Conservation (phyloP, 2,888 invertebrate genomes). For the Watsonalla binaria region DNA sequence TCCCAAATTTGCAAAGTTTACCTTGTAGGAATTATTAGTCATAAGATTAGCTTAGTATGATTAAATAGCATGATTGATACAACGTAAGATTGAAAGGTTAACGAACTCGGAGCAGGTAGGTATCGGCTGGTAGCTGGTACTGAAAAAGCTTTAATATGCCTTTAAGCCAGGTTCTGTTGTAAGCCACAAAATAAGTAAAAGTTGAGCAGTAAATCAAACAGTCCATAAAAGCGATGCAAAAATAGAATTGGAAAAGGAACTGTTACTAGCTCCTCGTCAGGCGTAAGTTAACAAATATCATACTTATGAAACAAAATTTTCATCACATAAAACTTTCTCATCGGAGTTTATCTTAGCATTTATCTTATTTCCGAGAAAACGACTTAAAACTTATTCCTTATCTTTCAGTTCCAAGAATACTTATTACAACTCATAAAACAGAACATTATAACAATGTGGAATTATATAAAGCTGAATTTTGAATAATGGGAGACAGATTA, state of each 20-base stretch:
- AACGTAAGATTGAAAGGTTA: conserved; percentile 37
- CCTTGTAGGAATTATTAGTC: background rate
- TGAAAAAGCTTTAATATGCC: conserved; percentile 48
- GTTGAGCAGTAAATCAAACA: conserved; percentile 51
- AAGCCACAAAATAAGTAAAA: conserved; percentile 51
- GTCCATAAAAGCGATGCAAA: conserved; percentile 43
- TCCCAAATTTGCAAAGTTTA: no score
- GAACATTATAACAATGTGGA: conserved; percentile 13
- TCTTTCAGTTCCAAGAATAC: conserved; percentile 53
- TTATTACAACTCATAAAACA: conserved; percentile 26
- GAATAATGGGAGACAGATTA: background rate
- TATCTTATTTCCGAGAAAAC: conserved; percentile 69
- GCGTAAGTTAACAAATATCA: conserved; percentile 9
- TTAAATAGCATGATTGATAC: conserved; percentile 39
- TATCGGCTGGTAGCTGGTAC: conserved; percentile 46
- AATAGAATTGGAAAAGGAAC: conserved; percentile 43
- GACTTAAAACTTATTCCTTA: conserved; percentile 48
- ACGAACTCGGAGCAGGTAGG: conserved; percentile 47
- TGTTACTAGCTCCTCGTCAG: conserved; percentile 7
- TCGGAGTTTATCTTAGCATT: conserved; percentile 57
- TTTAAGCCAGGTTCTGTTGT: conserved; percentile 52
- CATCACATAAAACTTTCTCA: conserved; percentile 41
- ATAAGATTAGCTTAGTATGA: conserved; percentile 25
- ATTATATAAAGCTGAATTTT: background rate
- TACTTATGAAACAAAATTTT: conserved; percentile 10